Evolutionary conservation across 2,888 invertebrate genomes (phyloP), one percentile per base, ranked within the genome.

Genomic region (Ischnura elegans): DNA sequence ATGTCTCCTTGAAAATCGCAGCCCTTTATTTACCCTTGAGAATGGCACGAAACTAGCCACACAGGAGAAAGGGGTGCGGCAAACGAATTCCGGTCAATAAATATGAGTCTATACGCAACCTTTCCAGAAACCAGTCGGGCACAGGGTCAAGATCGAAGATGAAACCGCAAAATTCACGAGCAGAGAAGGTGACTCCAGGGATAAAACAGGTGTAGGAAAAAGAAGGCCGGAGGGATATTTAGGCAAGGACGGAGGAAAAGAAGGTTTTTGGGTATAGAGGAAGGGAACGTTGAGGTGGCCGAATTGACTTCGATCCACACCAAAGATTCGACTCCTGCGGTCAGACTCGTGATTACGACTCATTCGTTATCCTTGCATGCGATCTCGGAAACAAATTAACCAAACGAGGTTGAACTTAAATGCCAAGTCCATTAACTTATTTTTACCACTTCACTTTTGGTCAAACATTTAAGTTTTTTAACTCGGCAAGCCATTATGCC

Each of bases 121-220:
- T 90, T 66, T 45, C n/a, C 42, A n/a, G 43, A 90, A 90, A 90
- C 61, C 61, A 10, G 90, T 90, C 90, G 55, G 55, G 90, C 43
- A 36, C 76, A 61, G 90, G 90, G 43, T 90, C 90, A 43, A 42
- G 55, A 90, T 8, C 21, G 61, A 5, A 90, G 55, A 87, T 87
- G 36, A 55, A 55, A 55, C 87, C 55, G 55, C 51, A 87, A 42
- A 46, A 55, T 87, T 87, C 55, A n/a, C n/a, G 43, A 43, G 61
- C 42, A 19, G 90, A 25, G 43, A 51, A 87, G 36, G 29, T 29
- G 36, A 36, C 36, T 8, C 36, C 13, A 16, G 43, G 61, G 61
- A 2, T 51, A 51, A 42, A 42, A 21, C 42, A 55, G 19, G 13
- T 10, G 86, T 0, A 36, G 3, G 46, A 43, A 29, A 21, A 36